These are phyloP conservation scores for Styela plicata DNA, from an alignment of 23 tunicate genomes.

Conservation along the genomic window DNA sequence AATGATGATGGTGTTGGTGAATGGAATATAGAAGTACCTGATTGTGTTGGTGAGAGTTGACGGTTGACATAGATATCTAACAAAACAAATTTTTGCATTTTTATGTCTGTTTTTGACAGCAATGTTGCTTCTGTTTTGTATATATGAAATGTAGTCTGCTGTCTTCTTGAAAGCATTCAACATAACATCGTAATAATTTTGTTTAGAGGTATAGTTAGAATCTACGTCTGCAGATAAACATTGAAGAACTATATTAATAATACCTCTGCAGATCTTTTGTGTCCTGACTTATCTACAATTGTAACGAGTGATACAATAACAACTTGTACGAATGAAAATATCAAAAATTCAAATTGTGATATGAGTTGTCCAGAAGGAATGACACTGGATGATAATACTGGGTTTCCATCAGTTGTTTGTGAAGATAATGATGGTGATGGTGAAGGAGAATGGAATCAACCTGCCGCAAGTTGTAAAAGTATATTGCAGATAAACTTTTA, in stretches of 20 bases:
- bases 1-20: conserved; percentile 32
- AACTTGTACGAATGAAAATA: neutral
- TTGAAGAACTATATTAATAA: too few relatives aligned
- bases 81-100: neutral
- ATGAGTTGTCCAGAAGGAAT: neutral
- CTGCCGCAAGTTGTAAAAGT: neutral
- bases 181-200: too few relatives aligned
- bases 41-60: conserved; percentile 2
- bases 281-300: neutral
- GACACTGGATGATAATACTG: neutral
- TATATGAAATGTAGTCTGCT: too few relatives aligned
- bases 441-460: neutral
- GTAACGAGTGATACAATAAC: neutral
- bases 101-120: neutral
- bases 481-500: too few relatives aligned
- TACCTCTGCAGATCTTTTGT: neutral
- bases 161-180: too few relatives aligned
- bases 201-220: too few relatives aligned
- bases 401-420: neutral
- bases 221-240: too few relatives aligned
- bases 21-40: conserved; percentile 13
- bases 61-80: neutral
- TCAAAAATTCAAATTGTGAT: neutral
- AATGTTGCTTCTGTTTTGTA: too few relatives aligned
- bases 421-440: neutral